Evolutionary conservation across 2,797 vertebrate species (phyloP).

Genomic region (Cryptoprocta ferox): DNA sequence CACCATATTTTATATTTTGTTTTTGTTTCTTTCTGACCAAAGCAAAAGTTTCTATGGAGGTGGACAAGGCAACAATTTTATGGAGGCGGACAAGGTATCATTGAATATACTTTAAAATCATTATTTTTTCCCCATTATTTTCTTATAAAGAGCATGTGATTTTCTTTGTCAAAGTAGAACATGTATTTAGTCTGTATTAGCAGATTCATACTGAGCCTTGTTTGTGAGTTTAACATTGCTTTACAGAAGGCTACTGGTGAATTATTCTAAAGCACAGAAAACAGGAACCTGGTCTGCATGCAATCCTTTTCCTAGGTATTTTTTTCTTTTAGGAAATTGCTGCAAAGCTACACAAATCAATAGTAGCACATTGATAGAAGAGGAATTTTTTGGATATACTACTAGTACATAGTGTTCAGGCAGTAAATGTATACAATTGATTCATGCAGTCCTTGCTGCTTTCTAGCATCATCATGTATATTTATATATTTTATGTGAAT

Average conservation of each 20-base stretch:
- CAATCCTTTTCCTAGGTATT: not conserved
- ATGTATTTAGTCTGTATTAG: constrained; percentile 38
- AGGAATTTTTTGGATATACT: constrained; percentile 67
- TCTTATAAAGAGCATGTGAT: not conserved
- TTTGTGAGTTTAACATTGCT: not conserved
- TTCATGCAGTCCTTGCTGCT: constrained; percentile 73
- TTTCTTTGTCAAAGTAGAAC: constrained; percentile 46
- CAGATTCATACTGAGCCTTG: not conserved
- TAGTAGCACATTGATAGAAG: constrained; percentile 62
- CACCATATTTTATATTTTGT: not conserved
- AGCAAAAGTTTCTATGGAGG: constrained; percentile 48
- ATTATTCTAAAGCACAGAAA: not conserved
- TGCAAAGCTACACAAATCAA: constrained; percentile 78
- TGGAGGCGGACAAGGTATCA: constrained; percentile 45
- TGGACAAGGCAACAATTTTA: constrained; percentile 42
- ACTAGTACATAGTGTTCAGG: constrained; percentile 12
- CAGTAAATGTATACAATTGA: constrained; percentile 79
- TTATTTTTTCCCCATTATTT: constrained; percentile 6
- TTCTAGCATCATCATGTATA: constrained; percentile 65
- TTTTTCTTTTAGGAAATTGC: constrained; percentile 68
- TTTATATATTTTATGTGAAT: constrained; percentile 72
- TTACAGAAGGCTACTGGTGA: not conserved
- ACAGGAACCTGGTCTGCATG: constrained; percentile 39
- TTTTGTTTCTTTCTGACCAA: not conserved
- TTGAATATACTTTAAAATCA: constrained; percentile 41